Conservation (phyloP, 2,888 invertebrate genomes). For the Hermodice carunculata region DNA sequence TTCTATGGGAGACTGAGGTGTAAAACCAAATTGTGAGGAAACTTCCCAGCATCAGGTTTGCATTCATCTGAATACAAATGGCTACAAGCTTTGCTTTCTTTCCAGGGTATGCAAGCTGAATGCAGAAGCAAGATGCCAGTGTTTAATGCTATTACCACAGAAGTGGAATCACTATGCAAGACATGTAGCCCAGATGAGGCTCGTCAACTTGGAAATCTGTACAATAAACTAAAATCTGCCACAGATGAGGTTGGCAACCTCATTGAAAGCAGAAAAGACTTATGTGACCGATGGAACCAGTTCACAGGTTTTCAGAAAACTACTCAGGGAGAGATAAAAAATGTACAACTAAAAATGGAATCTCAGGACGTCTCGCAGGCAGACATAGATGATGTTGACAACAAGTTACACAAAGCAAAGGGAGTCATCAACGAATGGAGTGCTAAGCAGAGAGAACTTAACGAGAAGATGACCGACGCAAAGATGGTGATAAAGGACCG, state of each 20-base stretch:
- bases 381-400: constrained; percentile 79
- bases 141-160: constrained; percentile 84
- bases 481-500: constrained; percentile 62
- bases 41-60: too few species aligned
- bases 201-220: constrained; percentile 66
- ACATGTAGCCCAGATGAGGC: constrained; percentile 80
- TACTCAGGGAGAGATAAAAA: constrained; percentile 82
- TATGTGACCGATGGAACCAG: constrained; percentile 77
- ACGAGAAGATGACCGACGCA: constrained; percentile 58
- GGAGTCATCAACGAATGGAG: constrained; percentile 54
- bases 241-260: too few species aligned
- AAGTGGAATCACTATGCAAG: constrained; percentile 83
- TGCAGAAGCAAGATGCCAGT: constrained; percentile 85
- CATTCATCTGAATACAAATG: too few species aligned
- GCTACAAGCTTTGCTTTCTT: constrained; percentile 9
- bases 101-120: constrained; percentile 85
- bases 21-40: too few species aligned
- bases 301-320: constrained; percentile 86
- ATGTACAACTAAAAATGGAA: constrained; percentile 82
- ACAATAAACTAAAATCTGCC: not conserved
- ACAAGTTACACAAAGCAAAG: constrained; percentile 79
- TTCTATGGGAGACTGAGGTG: too few species aligned
- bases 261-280: constrained; percentile 33
- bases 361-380: constrained; percentile 78
- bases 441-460: constrained; percentile 48